Evolutionary conservation across 2,888 invertebrate genomes (phyloP), one percentile per base, ranked within the genome.

Genomic region (Gymnosoma rotundatum): DNA sequence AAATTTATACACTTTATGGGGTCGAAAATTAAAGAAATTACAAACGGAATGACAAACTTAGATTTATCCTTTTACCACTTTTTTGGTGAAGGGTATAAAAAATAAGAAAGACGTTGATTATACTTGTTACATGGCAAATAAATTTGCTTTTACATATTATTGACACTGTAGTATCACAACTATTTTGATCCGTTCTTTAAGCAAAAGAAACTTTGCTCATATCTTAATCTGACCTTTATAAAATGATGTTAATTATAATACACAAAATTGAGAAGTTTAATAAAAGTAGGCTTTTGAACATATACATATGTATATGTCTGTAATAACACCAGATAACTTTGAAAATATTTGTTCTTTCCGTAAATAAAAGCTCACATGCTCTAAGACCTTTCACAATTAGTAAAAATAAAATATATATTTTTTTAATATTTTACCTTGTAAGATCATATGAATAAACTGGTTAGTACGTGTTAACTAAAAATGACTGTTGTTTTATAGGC

Each of bases 351-450:
- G 7, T 42, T 48, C 45, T 63, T 78, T 70, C 50, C 61, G 78
- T 63, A 54, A 63, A 56, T 6, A 52, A 70, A 79, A 42, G 20
- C 52, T 73, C 72, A 79, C 66, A 66, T 79, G 79, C 64, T 60
- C 38, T 12, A 7, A 12, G 18, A 42, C 64, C 79, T 79, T 79
- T 79, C 72, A 66, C 66, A 72, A 56, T 73, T 50, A 7, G 42
- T 12, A 50, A 64, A 64, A 70, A 54, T 45, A 18, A 48, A 70
- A 20, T 25, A 32, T 42, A 32, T 12, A 4, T 38, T 45, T 70
- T 70, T 42, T 42, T 25, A 38, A 52, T 12, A 52, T 38, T 64
- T 79, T 52, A 73, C 79, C 79, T 79, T 73, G 72, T 60, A 50
- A 73, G 58, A 66, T 73, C 58, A 73, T 32, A 60, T 73, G 64